Percentiles rank a stretch among this genome's conserved stretches.
phyloP scores from a whole-genome alignment of 2,797 vertebrate species.

The Paguma larvata region DNA sequence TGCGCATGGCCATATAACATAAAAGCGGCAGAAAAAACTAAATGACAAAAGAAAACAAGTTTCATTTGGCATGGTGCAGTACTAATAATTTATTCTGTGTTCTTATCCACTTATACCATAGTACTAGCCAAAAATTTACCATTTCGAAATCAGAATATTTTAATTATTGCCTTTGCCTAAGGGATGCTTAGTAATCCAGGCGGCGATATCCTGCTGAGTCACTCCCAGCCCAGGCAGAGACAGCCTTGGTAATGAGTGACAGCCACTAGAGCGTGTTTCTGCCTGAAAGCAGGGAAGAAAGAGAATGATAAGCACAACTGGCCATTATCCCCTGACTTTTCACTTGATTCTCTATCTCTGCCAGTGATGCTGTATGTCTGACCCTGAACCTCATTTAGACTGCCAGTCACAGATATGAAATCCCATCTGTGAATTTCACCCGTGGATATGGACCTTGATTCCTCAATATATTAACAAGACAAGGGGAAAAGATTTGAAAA shows the following conservation, averaged over 20 bases:
- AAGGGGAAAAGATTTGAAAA: background rate
- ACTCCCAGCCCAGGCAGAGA: background rate
- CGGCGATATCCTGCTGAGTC: slow-evolving; percentile 68
- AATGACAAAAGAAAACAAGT: background rate
- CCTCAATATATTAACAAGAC: background rate
- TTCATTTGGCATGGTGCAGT: background rate
- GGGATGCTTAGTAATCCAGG: slow-evolving; percentile 67
- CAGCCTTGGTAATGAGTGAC: background rate
- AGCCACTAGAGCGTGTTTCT: background rate
- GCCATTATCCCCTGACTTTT: slow-evolving; percentile 51
- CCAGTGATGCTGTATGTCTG: background rate
- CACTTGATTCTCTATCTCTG: slow-evolving; percentile 56
- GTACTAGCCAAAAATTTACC: background rate
- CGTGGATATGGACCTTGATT: slow-evolving; percentile 5
- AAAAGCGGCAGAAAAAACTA: background rate
- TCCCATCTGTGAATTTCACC: slow-evolving; percentile 1
- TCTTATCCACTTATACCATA: background rate
- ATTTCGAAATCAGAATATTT: slow-evolving; percentile 73
- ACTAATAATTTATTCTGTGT: slow-evolving; percentile 34
- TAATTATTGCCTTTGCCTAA: slow-evolving; percentile 72
- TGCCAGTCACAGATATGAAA: slow-evolving; percentile 61
- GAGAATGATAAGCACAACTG: background rate
- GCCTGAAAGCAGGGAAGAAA: slow-evolving; percentile 12
- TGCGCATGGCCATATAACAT: no score
- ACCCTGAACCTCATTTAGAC: slow-evolving; percentile 57